Percentiles rank a stretch among this genome's conserved stretches.
These are phyloP conservation scores for Drosophila bocqueti DNA, from an alignment of 1,140 invertebrate species.

Conservation along the genomic window DNA sequence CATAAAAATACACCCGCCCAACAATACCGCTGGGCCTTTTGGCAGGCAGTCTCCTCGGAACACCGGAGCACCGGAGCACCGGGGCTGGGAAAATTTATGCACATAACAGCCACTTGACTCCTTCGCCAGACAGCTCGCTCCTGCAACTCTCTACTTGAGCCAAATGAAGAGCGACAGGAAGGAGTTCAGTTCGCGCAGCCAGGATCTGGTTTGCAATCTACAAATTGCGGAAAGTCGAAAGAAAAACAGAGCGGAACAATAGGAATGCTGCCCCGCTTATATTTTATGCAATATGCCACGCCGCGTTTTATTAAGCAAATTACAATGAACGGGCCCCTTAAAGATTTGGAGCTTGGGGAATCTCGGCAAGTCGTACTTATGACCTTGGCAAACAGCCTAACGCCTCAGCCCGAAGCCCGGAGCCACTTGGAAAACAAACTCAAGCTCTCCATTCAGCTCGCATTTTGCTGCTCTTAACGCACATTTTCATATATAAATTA, in stretches of 20 bases:
- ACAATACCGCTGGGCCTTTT: conserved; percentile 41
- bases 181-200: conserved; percentile 1
- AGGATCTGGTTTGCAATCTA: conserved; percentile 62
- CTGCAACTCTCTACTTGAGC: conserved; percentile 32
- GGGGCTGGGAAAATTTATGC: conserved; percentile 42
- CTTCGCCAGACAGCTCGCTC: conserved; percentile 11
- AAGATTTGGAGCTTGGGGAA: conserved; percentile 30
- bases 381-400: conserved; percentile 81
- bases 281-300: conserved; percentile 81
- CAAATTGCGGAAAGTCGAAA: conserved; percentile 58
- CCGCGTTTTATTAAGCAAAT: conserved; percentile 82
- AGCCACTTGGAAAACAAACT: conserved; percentile 81
- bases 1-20: conserved; percentile 41
- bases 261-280: conserved; percentile 56
- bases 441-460: conserved; percentile 32
- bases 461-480: conserved; percentile 73
- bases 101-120: conserved; percentile 50
- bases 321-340: conserved; percentile 59
- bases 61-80: neutral
- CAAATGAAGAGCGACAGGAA: conserved; percentile 54
- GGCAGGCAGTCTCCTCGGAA: conserved; percentile 31
- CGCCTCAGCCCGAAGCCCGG: conserved; percentile 56
- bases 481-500: conserved; percentile 84
- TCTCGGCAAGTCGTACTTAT: conserved; percentile 77
- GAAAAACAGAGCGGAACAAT: conserved; percentile 46